Base-by-base conservation (phyloP, 1,140 invertebrate species). In the Caligus rogercresseyi region DNA sequence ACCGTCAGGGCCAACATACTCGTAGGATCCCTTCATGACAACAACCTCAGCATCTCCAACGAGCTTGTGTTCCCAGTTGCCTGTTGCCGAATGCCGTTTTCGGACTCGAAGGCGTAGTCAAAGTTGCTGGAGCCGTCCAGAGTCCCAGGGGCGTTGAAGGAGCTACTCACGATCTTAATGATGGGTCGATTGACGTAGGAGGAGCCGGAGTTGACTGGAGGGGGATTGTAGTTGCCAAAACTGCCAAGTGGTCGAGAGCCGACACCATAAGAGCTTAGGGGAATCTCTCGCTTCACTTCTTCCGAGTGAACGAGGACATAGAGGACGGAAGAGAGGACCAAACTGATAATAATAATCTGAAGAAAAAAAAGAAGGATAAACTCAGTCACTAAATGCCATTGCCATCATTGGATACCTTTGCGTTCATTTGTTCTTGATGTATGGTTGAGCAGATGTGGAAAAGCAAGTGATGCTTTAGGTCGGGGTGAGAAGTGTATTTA, bases 1-100 rank as follows among this genome's bases (percentile, higher is more conserved):
- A 3, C 79, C 79, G 23, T 62, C 60, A 55, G 60, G 24, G 11
- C 60, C 60, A 1, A 53, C 31, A 19, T 62, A 62, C 1, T 21
- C 24, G 16, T 62, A 62, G n/a, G 60, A 62, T 54, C 60, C 60
- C 24, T 62, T 20, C 60, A 62, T 62, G 11, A 62, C 60, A 2
- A 20, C 19, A 14, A 62, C 60, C 3, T 52, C 43, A 53, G 16
- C 54, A 24, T 62, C 52, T 16, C 31, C 60, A 53, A 62, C 24
- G 31, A 53, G 13, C 51, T 16, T 21, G 31, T 62, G 15, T 19
- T 20, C n/a, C 60, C 60, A 2, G 18, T 19, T 19, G 60, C 60
- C 18, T 62, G 21, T 43, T 62, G 60, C n/a, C 31, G 24, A 26
- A 62, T 62, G 1, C 60, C 60, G 24, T 62, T 62, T 16, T 52